These are phyloP conservation scores for Cataglyphis altisquamis DNA, from an alignment of 2,888 invertebrate species.

Conservation along the genomic window DNA sequence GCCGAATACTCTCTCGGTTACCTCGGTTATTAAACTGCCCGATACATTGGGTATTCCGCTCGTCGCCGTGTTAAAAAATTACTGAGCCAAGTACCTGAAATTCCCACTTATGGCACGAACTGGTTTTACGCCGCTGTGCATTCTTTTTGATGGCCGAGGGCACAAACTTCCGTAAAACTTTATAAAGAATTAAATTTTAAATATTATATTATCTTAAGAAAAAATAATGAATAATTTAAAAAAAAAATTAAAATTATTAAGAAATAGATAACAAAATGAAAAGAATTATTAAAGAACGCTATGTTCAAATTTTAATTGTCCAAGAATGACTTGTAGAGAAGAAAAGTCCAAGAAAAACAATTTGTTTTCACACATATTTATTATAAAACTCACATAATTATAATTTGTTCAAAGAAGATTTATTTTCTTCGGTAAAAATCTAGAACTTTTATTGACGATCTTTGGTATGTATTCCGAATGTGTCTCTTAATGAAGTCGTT, in stretches of 20 bases:
- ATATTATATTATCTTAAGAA: not conserved
- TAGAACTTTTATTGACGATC: not conserved
- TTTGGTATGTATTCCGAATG: slow-evolving; percentile 54
- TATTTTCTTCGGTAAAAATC: not conserved
- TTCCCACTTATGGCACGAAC: slow-evolving; percentile 62
- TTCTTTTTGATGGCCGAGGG: not conserved
- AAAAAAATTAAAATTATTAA: not conserved
- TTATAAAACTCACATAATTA: not conserved
- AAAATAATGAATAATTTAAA: not conserved
- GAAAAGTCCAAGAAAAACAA: not conserved
- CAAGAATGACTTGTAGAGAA: not conserved
- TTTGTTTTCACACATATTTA: not conserved
- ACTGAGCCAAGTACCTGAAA: slow-evolving; percentile 66
- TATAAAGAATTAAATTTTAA: not conserved
- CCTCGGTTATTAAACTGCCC: slow-evolving; percentile 70
- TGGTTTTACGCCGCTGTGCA: slow-evolving; percentile 45
- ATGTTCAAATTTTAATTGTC: not conserved
- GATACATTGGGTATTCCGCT: slow-evolving; percentile 56
- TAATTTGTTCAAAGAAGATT: not conserved
- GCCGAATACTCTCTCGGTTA: slow-evolving; percentile 79
- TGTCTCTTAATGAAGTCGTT: slow-evolving; percentile 75
- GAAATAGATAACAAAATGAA: not conserved
- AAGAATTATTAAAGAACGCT: not conserved
- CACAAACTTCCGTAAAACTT: slow-evolving; percentile 18
- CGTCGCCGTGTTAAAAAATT: slow-evolving; percentile 67